Base-by-base conservation (phyloP, 2,113 vertebrate genomes). In the Archocentrus centrarchus region DNA sequence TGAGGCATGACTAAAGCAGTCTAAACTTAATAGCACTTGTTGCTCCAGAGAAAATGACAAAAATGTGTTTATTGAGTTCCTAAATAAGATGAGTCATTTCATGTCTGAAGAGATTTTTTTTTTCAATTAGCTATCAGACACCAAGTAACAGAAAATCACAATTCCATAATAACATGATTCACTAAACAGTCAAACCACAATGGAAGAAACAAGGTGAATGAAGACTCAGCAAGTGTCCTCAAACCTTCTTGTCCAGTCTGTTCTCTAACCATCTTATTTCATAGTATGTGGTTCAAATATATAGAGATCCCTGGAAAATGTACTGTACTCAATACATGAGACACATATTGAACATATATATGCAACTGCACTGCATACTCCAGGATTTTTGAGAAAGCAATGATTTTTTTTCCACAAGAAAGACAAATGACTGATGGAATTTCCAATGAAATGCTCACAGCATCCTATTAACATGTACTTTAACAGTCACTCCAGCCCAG, bases 221-320 rank as follows among this genome's bases (percentile, higher is more conserved):
- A 63, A 80, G 63, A 84, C 59, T 59, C 75, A 53, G 77, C 63
- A 75, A 80, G 22, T 88, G 55, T 75, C 11, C 7, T 75, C 22
- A 82, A 82, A 83, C 41, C 59, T 61, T 53, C 18, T 3, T 37
- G 39, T 82, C 66, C 75, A 75, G n/a, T 11, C 7, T 50, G 73
- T 70, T 32, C 39, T 32, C 27, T 3, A 4, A 32, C 41, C 7
- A 41, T 11, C 27, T 20, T 59, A 18, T 80, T 47, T 30, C 8
- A 77, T 41, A 32, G 20, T 11, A 17, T 41, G 18, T 9, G 7
- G 41, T 20, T 27, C 47, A 84, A 79, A 83, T 30, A 57, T 32
- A 83, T 2, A 22, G 14, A 27, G 5, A 70, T 6, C 44, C 58
- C 24, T 2, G 37, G n/a, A 22, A 11, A 3, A 61, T 41, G 73